phyloP scores from a whole-genome alignment of 1,140 invertebrate species.

The Charaxes varanes region DNA sequence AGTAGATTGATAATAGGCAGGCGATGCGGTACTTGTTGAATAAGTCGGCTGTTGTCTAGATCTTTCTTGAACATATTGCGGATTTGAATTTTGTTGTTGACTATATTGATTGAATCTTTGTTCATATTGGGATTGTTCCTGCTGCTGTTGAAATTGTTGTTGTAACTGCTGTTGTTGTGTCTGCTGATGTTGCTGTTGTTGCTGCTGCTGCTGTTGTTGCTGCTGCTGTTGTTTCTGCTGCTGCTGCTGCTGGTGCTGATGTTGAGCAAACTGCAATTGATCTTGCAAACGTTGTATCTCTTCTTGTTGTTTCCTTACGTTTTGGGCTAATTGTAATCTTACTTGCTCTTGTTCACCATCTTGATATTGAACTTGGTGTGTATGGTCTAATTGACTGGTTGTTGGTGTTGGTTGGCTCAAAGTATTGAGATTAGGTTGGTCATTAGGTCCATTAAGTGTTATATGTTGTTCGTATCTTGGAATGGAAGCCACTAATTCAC shows the following conservation, averaged over 20 bases:
- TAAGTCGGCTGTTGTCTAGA: conserved; percentile 39
- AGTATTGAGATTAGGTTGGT: conserved; percentile 35
- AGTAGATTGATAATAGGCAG: conserved; percentile 53
- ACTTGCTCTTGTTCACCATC: conserved; percentile 70
- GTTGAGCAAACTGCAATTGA: conserved; percentile 49
- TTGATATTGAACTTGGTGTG: conserved; percentile 44
- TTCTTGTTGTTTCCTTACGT: conserved; percentile 64
- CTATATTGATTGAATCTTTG: conserved; percentile 32
- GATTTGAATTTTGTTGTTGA: conserved; percentile 45
- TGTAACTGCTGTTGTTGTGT: conserved; percentile 9
- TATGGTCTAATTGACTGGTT: conserved; percentile 31
- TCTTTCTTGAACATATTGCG: conserved; percentile 55
- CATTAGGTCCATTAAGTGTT: conserved; percentile 67
- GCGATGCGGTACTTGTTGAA: conserved; percentile 45
- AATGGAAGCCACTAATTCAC: conserved; percentile 82
- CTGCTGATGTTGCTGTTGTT: conserved; percentile 30
- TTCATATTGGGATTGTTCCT: conserved; percentile 24
- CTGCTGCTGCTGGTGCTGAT: conserved; percentile 43
- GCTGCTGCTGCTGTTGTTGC: conserved; percentile 29
- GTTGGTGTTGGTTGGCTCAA: conserved; percentile 37
- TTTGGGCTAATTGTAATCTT: conserved; percentile 63
- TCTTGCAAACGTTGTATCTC: conserved; percentile 61
- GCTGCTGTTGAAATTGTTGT: conserved; percentile 1
- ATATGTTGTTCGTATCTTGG: conserved; percentile 86
- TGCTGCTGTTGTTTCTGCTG: conserved; percentile 37